Conservation (phyloP, 2,797 vertebrate genomes). For the Choloepus didactylus region DNA sequence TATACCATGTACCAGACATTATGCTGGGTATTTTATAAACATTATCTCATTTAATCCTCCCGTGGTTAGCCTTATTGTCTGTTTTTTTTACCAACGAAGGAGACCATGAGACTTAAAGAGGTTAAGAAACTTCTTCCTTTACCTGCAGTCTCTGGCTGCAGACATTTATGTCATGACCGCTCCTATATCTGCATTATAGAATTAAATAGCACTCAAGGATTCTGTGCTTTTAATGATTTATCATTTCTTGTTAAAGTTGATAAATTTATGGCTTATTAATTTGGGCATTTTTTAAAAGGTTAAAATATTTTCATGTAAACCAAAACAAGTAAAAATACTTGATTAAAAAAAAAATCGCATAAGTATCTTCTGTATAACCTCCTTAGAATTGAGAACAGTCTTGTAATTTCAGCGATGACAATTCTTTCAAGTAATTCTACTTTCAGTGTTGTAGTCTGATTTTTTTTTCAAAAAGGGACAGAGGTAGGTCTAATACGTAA, state of each 20-base stretch:
- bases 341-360: neutral
- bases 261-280: neutral
- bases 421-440: slow-evolving; percentile 29
- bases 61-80: neutral
- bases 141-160: neutral
- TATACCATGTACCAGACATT: neutral
- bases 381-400: neutral
- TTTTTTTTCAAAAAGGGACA: neutral
- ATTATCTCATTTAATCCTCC: neutral
- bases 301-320: neutral
- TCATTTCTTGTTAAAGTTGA: slow-evolving; percentile 9
- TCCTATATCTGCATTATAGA: neutral
- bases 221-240: slow-evolving; percentile 35
- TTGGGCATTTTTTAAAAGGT: neutral
- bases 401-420: neutral
- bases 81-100: neutral
- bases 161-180: neutral
- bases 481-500: neutral
- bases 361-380: neutral
- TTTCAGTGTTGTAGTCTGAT: neutral
- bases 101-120: neutral
- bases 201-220: neutral
- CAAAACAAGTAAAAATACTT: slow-evolving; percentile 7
- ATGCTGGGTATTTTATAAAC: neutral
- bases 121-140: neutral